Conservation (phyloP, 2,113 vertebrate genomes). For the Pao palembangensis region DNA sequence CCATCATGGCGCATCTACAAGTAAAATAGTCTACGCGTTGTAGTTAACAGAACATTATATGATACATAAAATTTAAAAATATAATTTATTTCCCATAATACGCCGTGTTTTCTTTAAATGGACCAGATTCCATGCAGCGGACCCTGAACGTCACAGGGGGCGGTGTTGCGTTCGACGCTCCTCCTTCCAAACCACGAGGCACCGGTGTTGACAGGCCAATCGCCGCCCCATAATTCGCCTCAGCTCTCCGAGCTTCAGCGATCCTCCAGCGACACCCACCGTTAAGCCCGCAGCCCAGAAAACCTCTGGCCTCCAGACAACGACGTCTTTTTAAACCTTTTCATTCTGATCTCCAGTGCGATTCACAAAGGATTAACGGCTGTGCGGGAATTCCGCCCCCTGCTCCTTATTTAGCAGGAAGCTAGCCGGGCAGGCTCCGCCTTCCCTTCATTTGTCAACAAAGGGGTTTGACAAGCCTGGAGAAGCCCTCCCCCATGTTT, state of each 20-base stretch:
- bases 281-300: not conserved
- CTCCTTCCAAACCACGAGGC: slow-evolving; percentile 64
- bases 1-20: too few relatives aligned
- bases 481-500: slow-evolving; percentile 58
- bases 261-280: not conserved
- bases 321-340: not conserved
- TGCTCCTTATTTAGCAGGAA: slow-evolving; percentile 36
- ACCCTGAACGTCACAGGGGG: slow-evolving; percentile 61
- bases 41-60: too few relatives aligned
- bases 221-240: slow-evolving; percentile 24
- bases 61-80: too few relatives aligned
- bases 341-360: not conserved
- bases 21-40: too few relatives aligned
- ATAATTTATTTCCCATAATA: not conserved
- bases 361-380: slow-evolving; percentile 45
- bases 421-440: slow-evolving; percentile 50
- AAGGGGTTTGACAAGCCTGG: slow-evolving; percentile 66
- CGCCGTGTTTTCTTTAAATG: slow-evolving; percentile 20
- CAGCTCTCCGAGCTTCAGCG: not conserved
- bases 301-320: not conserved
- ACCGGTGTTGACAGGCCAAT: slow-evolving; percentile 63
- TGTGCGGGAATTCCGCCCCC: slow-evolving; percentile 50
- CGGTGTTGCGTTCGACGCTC: slow-evolving; percentile 42
- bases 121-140: slow-evolving; percentile 52
- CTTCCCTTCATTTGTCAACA: slow-evolving; percentile 69